Percentiles rank a stretch among this genome's conserved stretches.
These are phyloP conservation scores for Catostomus latipinnis DNA, from an alignment of 2,797 vertebrate species.

Conservation along the genomic window DNA sequence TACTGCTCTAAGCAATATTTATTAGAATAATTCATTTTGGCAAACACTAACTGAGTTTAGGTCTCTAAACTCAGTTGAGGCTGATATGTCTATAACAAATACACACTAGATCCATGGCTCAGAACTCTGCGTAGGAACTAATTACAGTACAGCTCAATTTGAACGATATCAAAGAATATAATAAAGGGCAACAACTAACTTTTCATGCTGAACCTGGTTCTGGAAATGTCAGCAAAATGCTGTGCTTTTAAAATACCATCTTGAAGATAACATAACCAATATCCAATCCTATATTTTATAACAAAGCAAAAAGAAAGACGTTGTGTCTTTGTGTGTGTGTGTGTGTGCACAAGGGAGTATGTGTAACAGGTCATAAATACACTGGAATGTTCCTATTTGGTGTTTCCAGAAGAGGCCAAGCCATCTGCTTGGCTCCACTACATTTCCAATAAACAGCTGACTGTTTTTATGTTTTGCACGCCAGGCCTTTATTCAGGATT, in stretches of 20 bases:
- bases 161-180: not conserved
- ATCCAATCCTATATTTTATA: not conserved
- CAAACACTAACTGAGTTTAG: not conserved
- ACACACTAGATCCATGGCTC: not conserved
- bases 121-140: not conserved
- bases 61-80: not conserved
- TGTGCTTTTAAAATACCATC: constrained; percentile 32
- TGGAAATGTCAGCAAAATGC: constrained; percentile 15
- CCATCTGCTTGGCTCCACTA: constrained; percentile 74
- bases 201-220: constrained; percentile 4
- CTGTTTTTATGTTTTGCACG: constrained; percentile 45
- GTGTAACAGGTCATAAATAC: constrained; percentile 79
- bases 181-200: constrained; percentile 16
- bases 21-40: not conserved
- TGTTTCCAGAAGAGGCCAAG: constrained; percentile 69
- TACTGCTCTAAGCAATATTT: not conserved
- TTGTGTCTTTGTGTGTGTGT: not conserved
- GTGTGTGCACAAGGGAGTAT: constrained; percentile 48
- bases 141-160: constrained; percentile 11
- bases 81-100: not conserved
- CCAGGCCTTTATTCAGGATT: constrained; percentile 51
- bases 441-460: constrained; percentile 64
- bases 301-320: constrained; percentile 43
- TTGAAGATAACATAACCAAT: constrained; percentile 34
- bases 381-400: constrained; percentile 79